These are phyloP conservation scores for Sapajus apella DNA, from an alignment of 2,113 vertebrate species.

Conservation along the genomic window DNA sequence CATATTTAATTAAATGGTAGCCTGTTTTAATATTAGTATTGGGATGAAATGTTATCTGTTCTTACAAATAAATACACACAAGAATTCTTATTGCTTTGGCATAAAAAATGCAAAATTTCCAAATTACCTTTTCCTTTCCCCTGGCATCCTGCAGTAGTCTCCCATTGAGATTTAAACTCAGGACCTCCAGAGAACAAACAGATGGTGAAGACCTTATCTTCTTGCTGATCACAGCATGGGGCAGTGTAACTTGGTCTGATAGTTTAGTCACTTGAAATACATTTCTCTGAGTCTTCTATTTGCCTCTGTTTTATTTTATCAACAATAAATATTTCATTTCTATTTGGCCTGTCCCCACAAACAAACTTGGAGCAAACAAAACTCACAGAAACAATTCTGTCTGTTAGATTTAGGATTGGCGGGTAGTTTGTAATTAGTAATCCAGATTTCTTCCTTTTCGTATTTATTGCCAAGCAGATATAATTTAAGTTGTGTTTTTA, in stretches of 20 bases:
- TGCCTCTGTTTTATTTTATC: constrained; percentile 55
- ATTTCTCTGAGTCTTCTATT: constrained; percentile 42
- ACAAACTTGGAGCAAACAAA: background rate
- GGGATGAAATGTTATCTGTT: background rate
- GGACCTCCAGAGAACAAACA: constrained; percentile 81
- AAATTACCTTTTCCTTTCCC: constrained; percentile 60
- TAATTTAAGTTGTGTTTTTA: background rate
- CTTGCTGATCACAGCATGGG: constrained; percentile 73
- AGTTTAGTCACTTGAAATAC: constrained; percentile 65
- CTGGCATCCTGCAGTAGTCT: constrained; percentile 58
- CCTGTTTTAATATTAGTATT: constrained; percentile 13
- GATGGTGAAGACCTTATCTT: constrained; percentile 80
- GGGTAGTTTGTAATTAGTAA: background rate
- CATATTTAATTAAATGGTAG: background rate
- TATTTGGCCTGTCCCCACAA: background rate
- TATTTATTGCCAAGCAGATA: background rate
- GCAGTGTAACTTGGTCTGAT: constrained; percentile 67
- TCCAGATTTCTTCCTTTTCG: background rate
- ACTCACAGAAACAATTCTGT: background rate
- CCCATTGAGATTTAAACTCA: constrained; percentile 81
- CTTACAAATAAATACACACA: constrained; percentile 56
- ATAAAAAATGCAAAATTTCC: constrained; percentile 67
- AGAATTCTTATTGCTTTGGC: constrained; percentile 52
- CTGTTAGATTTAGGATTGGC: background rate
- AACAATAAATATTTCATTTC: constrained; percentile 49